Evolutionary conservation across 2,888 invertebrate genomes (phyloP).

Genomic region (Melanostoma mellinum): DNA sequence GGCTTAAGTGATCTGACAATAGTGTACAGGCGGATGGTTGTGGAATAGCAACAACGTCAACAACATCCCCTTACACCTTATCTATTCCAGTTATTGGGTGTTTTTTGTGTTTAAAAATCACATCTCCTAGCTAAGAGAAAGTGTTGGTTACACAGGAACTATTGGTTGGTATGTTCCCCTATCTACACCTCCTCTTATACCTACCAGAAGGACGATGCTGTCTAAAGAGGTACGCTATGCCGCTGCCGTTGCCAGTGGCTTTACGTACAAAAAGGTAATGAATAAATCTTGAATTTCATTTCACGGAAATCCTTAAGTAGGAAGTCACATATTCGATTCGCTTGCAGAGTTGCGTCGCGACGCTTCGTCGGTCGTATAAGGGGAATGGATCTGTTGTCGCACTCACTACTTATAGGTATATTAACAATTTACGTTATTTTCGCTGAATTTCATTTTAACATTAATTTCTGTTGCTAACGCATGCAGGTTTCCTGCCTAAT

Average conservation of each 20-base stretch:
- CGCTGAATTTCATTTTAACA: conserved; percentile 62
- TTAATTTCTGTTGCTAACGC: conserved; percentile 56
- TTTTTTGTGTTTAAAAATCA: conserved; percentile 69
- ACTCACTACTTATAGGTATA: neutral
- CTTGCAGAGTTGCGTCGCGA: neutral
- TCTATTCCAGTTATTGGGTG: conserved; percentile 67
- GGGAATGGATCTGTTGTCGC: neutral
- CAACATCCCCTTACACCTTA: conserved; percentile 52
- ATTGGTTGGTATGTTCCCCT: neutral
- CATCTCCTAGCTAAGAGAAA: conserved; percentile 47
- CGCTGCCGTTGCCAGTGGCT: neutral
- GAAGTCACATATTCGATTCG: conserved; percentile 10
- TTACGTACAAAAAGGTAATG: conserved; percentile 14
- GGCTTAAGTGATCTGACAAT: conserved; percentile 71
- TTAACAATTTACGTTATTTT: conserved; percentile 26
- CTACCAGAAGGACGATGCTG: conserved; percentile 26
- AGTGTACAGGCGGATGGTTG: conserved; percentile 1
- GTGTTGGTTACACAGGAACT: conserved; percentile 3
- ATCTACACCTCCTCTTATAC: neutral
- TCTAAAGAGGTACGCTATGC: conserved; percentile 7
- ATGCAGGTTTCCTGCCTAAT: conserved; percentile 47
- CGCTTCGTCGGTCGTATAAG: neutral
- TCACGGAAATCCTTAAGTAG: conserved; percentile 44
- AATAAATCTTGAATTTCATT: conserved; percentile 61
- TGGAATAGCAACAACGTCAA: conserved; percentile 48